A percentile compares a stretch with the other conserved stretches of the same genome.
phyloP scores from a whole-genome alignment of 35 echinoderm and acorn worm species.

The Amphiura filiformis region DNA sequence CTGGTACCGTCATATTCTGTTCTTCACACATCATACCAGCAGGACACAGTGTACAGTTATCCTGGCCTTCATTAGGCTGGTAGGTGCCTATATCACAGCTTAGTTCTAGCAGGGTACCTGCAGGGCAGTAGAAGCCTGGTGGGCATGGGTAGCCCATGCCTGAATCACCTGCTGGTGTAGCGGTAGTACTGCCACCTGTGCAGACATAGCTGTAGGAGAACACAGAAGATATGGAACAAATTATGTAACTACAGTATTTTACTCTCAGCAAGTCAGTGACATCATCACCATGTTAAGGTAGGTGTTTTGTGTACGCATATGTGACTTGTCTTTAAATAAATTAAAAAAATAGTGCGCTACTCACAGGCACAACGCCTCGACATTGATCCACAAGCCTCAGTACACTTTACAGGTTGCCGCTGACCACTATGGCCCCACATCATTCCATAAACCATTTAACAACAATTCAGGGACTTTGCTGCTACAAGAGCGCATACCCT shows the following conservation, averaged over 20 bases:
- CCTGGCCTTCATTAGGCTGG: slow-evolving; percentile 72
- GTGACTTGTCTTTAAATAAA: neutral
- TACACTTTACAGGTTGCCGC: too few species aligned
- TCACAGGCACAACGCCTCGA: too few species aligned
- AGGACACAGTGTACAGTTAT: slow-evolving; percentile 87
- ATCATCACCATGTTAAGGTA: too few species aligned
- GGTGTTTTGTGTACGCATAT: too few species aligned
- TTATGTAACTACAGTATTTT: too few species aligned
- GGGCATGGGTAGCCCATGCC: slow-evolving; percentile 97
- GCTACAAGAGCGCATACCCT: too few species aligned
- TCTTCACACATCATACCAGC: slow-evolving; percentile 85
- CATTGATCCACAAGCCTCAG: too few species aligned
- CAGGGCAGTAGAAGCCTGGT: slow-evolving; percentile 90
- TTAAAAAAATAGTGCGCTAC: too few species aligned
- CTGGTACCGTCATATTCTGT: slow-evolving; percentile 80
- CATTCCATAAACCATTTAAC: too few species aligned
- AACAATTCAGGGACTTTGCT: too few species aligned
- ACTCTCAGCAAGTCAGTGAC: too few species aligned
- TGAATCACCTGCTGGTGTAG: slow-evolving; percentile 44
- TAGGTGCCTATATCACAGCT: slow-evolving; percentile 93
- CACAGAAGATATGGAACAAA: neutral
- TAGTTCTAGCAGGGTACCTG: slow-evolving; percentile 62
- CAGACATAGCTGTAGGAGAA: slow-evolving; percentile 74
- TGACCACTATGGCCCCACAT: too few species aligned
- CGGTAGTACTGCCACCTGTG: slow-evolving; percentile 89